Conservation (phyloP, 1,140 invertebrate species). For the Drosophila littoralis region DNA sequence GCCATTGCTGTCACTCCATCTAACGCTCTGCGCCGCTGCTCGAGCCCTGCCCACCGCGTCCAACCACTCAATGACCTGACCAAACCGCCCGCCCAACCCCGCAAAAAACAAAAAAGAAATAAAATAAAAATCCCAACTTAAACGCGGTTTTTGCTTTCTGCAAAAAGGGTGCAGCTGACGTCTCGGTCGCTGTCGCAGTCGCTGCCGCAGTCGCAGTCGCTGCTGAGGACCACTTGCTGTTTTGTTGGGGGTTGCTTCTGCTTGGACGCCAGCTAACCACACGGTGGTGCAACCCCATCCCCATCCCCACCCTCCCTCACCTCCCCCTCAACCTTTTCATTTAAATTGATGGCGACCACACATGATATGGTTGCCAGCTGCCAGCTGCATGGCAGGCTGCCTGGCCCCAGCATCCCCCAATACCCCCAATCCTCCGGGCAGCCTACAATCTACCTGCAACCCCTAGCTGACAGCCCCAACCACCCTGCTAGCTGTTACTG, state of each 20-base stretch:
- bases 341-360: constrained; percentile 44
- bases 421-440: neutral
- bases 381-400: constrained; percentile 33
- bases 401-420: neutral
- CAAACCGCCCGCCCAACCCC: constrained; percentile 1
- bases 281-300: neutral
- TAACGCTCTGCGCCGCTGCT: constrained; percentile 30
- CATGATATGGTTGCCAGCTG: constrained; percentile 20
- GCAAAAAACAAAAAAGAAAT: too few relatives aligned
- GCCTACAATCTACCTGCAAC: neutral
- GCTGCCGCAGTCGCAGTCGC: constrained; percentile 30
- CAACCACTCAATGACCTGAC: constrained; percentile 77
- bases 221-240: constrained; percentile 48
- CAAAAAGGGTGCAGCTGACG: constrained; percentile 69
- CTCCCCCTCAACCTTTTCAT: neutral
- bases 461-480: neutral
- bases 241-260: constrained; percentile 17
- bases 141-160: constrained; percentile 24
- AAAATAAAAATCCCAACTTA: constrained; percentile 12
- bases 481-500: neutral
- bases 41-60: constrained; percentile 59
- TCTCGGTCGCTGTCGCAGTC: constrained; percentile 34
- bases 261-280: constrained; percentile 9
- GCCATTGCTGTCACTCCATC: constrained; percentile 43
- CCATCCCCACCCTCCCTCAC: neutral